Conservation (phyloP, 2,888 invertebrate genomes). For the Polymixis lichenea region DNA sequence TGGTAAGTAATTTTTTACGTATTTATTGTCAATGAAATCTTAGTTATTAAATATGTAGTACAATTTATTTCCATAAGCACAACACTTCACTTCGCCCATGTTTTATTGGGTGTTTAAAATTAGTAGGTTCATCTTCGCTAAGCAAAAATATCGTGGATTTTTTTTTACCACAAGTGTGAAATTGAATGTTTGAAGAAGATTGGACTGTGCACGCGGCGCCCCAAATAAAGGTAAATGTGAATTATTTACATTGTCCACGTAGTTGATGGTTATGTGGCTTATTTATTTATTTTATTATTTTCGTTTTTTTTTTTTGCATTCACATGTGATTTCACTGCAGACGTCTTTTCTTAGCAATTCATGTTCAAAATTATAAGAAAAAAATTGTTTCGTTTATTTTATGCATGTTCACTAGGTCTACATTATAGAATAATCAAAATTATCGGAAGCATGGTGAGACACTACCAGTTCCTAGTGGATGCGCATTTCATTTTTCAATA, state of each 20-base stretch:
- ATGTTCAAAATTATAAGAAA: conserved; percentile 76
- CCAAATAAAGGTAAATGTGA: conserved; percentile 82
- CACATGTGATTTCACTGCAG: conserved; percentile 91
- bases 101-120: conserved; percentile 69
- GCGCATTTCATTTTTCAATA: conserved; percentile 87
- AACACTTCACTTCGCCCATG: conserved; percentile 76
- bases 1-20: conserved; percentile 83
- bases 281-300: conserved; percentile 87
- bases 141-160: conserved; percentile 68
- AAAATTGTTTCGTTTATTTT: conserved; percentile 58
- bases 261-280: conserved; percentile 88
- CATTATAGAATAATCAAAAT: conserved; percentile 67
- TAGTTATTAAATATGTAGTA: conserved; percentile 72
- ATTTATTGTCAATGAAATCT: conserved; percentile 72
- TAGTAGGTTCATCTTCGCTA: conserved; percentile 70
- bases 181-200: conserved; percentile 77
- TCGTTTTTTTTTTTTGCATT: conserved; percentile 84
- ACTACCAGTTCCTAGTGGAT: conserved; percentile 76
- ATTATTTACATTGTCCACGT: conserved; percentile 79
- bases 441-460: conserved; percentile 80
- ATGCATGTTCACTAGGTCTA: conserved; percentile 81
- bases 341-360: conserved; percentile 86
- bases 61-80: conserved; percentile 74
- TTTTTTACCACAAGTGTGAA: conserved; percentile 72
- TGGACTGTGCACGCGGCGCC: conserved; percentile 71